These are phyloP conservation scores for Trogon surrucura DNA, from an alignment of 2,113 vertebrate genomes.

Conservation along the genomic window DNA sequence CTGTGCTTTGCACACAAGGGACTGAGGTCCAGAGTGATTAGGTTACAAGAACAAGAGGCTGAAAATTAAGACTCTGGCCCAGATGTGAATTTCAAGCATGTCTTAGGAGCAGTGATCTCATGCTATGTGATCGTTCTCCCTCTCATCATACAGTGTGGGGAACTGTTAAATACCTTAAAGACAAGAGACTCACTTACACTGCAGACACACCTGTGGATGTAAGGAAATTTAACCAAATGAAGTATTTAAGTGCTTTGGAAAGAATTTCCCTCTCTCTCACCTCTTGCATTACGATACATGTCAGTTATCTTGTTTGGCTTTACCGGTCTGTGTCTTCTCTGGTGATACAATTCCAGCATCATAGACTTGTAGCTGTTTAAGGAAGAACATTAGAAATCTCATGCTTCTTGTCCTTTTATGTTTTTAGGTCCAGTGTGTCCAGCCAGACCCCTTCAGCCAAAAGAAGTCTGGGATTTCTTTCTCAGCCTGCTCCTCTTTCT, in stretches of 20 bases:
- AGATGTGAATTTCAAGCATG: neutral
- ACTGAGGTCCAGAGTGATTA: neutral
- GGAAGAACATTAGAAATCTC: neutral
- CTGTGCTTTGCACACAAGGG: neutral
- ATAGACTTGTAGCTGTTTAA: neutral
- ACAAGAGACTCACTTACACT: neutral
- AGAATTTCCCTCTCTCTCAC: neutral
- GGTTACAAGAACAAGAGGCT: neutral
- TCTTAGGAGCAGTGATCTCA: neutral
- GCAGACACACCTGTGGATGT: neutral
- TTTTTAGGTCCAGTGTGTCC: conserved; percentile 79
- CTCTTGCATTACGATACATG: neutral
- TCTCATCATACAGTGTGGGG: neutral
- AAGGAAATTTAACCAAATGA: neutral
- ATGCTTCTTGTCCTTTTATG: neutral
- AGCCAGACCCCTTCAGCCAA: conserved; percentile 84
- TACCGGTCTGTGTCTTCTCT: neutral
- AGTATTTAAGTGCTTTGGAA: neutral
- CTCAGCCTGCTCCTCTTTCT: conserved; percentile 90
- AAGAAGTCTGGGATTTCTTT: conserved; percentile 90
- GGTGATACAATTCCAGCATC: neutral
- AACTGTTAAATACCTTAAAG: neutral
- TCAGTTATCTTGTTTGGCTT: neutral
- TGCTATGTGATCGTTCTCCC: neutral
- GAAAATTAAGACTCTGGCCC: neutral